A percentile compares a stretch with the other conserved stretches of the same genome.
Conservation (phyloP, 2,113 vertebrate species). For the Meleagris gallopavo region DNA sequence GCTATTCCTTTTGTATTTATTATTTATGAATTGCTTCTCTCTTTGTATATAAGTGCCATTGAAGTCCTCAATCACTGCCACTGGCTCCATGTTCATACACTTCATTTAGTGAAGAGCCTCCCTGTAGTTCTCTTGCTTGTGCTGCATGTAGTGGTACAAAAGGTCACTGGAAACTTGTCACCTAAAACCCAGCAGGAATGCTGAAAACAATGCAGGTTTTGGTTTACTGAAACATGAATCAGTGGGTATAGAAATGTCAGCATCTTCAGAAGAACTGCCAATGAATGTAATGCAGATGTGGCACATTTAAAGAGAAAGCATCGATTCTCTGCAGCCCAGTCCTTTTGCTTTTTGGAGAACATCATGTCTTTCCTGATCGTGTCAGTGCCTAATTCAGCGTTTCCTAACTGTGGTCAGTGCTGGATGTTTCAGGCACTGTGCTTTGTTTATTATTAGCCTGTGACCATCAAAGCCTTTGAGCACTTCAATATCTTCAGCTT, state of each 20-base stretch:
- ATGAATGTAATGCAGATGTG: neutral
- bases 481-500: slow-evolving; percentile 43
- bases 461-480: slow-evolving; percentile 3
- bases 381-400: neutral
- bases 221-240: neutral
- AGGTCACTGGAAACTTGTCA: neutral
- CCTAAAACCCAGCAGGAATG: neutral
- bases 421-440: neutral
- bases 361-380: neutral
- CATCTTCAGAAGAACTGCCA: neutral
- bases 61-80: neutral
- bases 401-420: neutral
- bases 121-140: neutral
- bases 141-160: neutral
- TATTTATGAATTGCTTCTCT: neutral
- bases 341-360: neutral
- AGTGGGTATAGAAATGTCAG: neutral
- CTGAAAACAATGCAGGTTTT: neutral
- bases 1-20: neutral
- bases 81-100: neutral
- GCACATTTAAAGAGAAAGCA: neutral
- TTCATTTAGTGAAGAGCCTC: neutral
- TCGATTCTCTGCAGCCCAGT: neutral
- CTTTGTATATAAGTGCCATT: neutral
- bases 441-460: neutral